phyloP scores from a whole-genome alignment of 2,113 vertebrate species.

The Nannospalax galili region DNA sequence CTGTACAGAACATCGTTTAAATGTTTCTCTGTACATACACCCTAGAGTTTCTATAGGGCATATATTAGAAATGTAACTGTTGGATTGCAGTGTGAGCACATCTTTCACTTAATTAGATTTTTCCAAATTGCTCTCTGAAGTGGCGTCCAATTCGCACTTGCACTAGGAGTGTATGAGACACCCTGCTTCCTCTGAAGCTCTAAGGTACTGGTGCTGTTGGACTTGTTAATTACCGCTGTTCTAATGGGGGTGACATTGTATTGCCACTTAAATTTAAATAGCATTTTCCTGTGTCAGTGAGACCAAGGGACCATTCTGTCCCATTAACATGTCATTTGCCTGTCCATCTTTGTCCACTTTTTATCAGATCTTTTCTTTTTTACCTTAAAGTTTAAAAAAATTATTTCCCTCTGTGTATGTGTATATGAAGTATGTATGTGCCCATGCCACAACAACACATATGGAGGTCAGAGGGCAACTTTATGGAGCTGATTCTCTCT shows the following conservation, averaged over 20 bases:
- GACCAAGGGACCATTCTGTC: not conserved
- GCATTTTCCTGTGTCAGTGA: conserved; percentile 54
- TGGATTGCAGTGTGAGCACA: not conserved
- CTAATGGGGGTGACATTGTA: not conserved
- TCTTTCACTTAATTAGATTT: conserved; percentile 70
- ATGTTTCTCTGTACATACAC: not conserved
- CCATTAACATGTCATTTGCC: not conserved
- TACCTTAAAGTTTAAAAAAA: not conserved
- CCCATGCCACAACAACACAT: too few species aligned
- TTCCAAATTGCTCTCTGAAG: conserved; percentile 60
- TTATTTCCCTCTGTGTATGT: not conserved
- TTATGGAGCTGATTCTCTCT: not conserved
- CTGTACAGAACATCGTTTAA: not conserved
- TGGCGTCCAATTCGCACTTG: conserved; percentile 36
- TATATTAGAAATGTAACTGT: not conserved
- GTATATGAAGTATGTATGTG: too few species aligned
- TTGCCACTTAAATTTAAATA: conserved; percentile 1
- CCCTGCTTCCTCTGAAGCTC: not conserved
- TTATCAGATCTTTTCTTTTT: not conserved
- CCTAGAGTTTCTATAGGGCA: not conserved
- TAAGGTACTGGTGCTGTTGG: not conserved
- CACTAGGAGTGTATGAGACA: not conserved
- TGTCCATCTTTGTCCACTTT: not conserved
- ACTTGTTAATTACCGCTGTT: conserved; percentile 39
- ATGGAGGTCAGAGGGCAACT: not conserved